Base-by-base conservation (phyloP, 2,888 invertebrate species). In the Blomia tropicalis region DNA sequence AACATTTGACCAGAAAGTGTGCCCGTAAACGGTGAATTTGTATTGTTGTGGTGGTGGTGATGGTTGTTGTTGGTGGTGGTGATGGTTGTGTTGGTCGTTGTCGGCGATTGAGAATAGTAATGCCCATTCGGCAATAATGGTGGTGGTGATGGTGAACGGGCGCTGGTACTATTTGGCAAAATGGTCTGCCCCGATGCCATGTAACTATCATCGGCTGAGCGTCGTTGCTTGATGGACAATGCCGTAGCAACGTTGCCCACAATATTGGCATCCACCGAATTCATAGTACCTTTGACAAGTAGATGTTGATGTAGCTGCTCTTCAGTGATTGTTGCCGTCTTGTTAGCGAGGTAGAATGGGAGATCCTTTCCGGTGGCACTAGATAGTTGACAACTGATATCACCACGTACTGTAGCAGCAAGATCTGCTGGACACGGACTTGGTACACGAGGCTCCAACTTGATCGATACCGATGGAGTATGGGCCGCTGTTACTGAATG, bases 401-500 rank as follows among this genome's bases (percentile, higher is more conserved):
- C n/a, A n/a, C n/a, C n/a, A 19, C 19, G 22, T 31, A 22, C 29
- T 19, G 27, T 23, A 19, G n/a, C 2, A 36, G 29, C 36, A 14
- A 56, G 23, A 25, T 56, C 56, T 14, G 56, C 56, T 19, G 56
- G 22, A 31, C 56, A 56, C 2, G 56, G 56, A 36, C 56, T 56
- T 31, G 56, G 56, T 22, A 56, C 56, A 36, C 56, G 56, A 19
- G 32, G 31, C 29, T 56, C 56, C 17, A 56, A 36, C 29, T 56
- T 56, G 29, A 56, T 25, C 25, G 17, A 1, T 23, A 47, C 47
- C 22, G 11, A 22, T 23, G 47, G 47, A 14, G 47, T 19, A 25
- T 23, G 17, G 22, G 47, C 22, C 14, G 47, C 19, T 19, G 56
- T 56, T 31, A 23, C 29, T 31, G 56, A 36, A 22, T 47, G 51